These are phyloP conservation scores for Spondyliosoma cantharus DNA, from an alignment of 2,797 vertebrate genomes.

Conservation along the genomic window DNA sequence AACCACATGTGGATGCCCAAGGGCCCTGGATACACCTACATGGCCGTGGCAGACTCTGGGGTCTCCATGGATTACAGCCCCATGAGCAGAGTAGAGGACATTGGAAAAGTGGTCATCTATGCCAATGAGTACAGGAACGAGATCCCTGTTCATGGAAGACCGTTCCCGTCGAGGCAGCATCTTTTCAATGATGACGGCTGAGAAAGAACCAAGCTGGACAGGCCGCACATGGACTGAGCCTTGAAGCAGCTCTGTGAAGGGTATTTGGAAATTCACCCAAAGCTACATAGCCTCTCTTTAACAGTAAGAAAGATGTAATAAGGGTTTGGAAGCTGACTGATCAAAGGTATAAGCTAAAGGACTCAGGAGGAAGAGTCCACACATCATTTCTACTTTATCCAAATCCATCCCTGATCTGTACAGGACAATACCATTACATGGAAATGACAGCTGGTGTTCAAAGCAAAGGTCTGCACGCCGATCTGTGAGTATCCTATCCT, in stretches of 20 bases:
- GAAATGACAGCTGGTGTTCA: conserved; percentile 30
- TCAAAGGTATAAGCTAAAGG: conserved; percentile 45
- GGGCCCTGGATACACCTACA: conserved; percentile 86
- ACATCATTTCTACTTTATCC: conserved; percentile 7
- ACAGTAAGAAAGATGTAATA: conserved; percentile 37
- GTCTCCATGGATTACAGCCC: conserved; percentile 90
- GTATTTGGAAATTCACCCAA: conserved; percentile 24
- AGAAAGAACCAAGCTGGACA: conserved; percentile 21
- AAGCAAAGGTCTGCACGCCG: conserved; percentile 26
- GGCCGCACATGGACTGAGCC: conserved; percentile 11
- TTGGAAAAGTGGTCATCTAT: conserved; percentile 75
- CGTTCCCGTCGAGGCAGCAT: conserved; percentile 64
- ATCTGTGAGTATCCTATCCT: conserved; percentile 24
- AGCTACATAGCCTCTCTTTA: conserved; percentile 10
- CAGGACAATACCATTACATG: conserved; percentile 11
- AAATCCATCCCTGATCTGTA: conserved; percentile 44
- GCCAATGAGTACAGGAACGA: conserved; percentile 87
- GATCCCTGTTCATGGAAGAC: conserved; percentile 60
- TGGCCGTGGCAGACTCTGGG: conserved; percentile 88
- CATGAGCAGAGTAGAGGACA: conserved; percentile 76
- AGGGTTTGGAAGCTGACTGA: conserved; percentile 10
- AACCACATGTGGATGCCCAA: conserved; percentile 76
- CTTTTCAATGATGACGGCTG: conserved; percentile 67
- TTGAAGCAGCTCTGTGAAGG: background rate
- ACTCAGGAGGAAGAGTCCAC: conserved; percentile 31